phyloP scores from a whole-genome alignment of 2,113 vertebrate genomes.

The Cheirogaleus medius region DNA sequence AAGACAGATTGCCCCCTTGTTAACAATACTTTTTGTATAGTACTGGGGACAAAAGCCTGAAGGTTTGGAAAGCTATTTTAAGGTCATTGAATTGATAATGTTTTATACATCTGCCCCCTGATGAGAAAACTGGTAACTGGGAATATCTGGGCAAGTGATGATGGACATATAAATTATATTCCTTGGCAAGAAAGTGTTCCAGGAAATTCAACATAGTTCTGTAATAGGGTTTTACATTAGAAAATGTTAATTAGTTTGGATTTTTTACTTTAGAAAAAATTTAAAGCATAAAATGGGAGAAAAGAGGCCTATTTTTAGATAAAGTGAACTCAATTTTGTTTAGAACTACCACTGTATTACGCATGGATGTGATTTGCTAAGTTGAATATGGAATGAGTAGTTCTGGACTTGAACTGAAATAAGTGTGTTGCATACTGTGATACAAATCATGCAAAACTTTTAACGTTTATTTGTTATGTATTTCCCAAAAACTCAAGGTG shows the following conservation, averaged over 20 bases:
- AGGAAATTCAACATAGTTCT: neutral
- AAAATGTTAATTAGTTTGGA: neutral
- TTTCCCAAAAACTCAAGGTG: neutral
- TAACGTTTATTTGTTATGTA: neutral
- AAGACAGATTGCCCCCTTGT: neutral
- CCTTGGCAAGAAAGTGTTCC: neutral
- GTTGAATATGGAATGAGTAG: neutral
- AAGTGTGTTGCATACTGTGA: neutral
- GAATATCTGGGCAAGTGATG: neutral
- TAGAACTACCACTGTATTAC: neutral
- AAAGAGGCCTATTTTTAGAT: neutral
- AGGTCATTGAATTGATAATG: neutral
- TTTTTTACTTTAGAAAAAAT: neutral
- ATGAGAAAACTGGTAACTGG: neutral
- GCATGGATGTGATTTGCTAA: neutral
- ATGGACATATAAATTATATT: neutral
- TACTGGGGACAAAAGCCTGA: accelerated
- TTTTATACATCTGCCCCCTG: neutral
- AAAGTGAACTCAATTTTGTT: neutral
- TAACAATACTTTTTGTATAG: neutral
- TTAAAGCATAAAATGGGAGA: neutral
- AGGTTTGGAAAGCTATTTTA: neutral
- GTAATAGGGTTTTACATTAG: neutral
- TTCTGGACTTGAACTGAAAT: neutral
- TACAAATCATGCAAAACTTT: neutral